These are phyloP conservation scores for Anthopleura xanthogrammica DNA, from an alignment of 92 coral and sea anemone genomes.

Conservation along the genomic window DNA sequence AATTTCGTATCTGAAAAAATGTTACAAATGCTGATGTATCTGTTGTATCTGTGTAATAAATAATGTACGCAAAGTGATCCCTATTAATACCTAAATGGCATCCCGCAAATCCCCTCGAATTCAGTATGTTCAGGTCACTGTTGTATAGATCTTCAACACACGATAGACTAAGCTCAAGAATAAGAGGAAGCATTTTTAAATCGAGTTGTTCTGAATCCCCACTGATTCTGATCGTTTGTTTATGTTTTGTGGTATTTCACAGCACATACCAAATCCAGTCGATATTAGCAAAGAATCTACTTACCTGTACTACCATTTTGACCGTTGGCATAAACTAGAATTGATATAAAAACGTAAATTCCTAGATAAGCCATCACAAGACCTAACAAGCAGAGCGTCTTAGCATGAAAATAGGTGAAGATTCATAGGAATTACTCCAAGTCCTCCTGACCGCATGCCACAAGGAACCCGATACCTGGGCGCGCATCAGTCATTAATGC, in stretches of 20 bases:
- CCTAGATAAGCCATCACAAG: background rate
- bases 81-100: background rate
- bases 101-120: too few relatives aligned
- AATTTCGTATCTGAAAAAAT: too few relatives aligned
- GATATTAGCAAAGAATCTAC: background rate
- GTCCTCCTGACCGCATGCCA: background rate
- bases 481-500: background rate
- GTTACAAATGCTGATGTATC: too few relatives aligned
- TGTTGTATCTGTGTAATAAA: background rate
- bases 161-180: background rate
- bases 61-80: background rate
- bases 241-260: background rate
- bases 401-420: background rate
- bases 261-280: background rate
- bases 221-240: too few relatives aligned
- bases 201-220: background rate
- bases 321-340: background rate
- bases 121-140: background rate
- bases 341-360: background rate
- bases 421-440: background rate
- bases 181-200: background rate
- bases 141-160: background rate
- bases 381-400: background rate
- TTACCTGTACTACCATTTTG: background rate
- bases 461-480: background rate